Evolutionary conservation across 2,113 vertebrate genomes (phyloP), one percentile per base, ranked within the genome.

Genomic region (Scolopax mira): DNA sequence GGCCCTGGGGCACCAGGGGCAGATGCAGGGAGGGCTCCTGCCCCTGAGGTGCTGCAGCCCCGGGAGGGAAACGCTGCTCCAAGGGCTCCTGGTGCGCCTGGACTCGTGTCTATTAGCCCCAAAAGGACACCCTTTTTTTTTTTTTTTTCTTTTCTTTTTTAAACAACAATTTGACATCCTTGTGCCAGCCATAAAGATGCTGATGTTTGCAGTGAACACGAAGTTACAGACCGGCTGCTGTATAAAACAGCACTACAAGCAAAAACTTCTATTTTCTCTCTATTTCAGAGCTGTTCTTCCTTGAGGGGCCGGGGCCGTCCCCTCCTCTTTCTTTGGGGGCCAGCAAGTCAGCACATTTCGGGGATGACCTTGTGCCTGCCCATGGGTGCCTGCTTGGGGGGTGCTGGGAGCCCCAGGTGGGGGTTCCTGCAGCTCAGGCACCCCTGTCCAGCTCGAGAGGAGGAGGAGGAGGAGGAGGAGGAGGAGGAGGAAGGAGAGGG

Each of bases 231-330:
- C 12, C 31, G 9, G 24, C 48, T 39, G 24, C 72, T 55, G 0
- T 23, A 46, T 23, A 46, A 48, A 64, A 7, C 6, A 28, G 24
- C 72, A 10, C 24, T 18, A 5, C 18, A 5, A 27, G 80, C 52
- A 39, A 39, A 85, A 54, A 15, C 44, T 33, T 28, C 2, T 1
- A 33, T 71, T 42, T 33, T 55, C 13, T 37, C 44, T 33, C 22
- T 24, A 0, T 30, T 85, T 51, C 22, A 11, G 1, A 8, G 52
- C 17, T 7, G 25, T 33, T 7, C 4, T 23, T 23, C 16, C 6
- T 37, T 30, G 18, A 4, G 2, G 0, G 2, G 35, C 6, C 0
- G 2, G 35, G 31, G 52, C 42, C 35, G 7, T 46, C 15, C 58
- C 39, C n/a, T 28, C n/a, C 42, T n/a, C 58, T 41, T 6, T 46